Percentiles rank a stretch among this genome's conserved stretches.
These are phyloP conservation scores for Gryllus longicercus DNA, from an alignment of 2,888 invertebrate species.

Conservation along the genomic window DNA sequence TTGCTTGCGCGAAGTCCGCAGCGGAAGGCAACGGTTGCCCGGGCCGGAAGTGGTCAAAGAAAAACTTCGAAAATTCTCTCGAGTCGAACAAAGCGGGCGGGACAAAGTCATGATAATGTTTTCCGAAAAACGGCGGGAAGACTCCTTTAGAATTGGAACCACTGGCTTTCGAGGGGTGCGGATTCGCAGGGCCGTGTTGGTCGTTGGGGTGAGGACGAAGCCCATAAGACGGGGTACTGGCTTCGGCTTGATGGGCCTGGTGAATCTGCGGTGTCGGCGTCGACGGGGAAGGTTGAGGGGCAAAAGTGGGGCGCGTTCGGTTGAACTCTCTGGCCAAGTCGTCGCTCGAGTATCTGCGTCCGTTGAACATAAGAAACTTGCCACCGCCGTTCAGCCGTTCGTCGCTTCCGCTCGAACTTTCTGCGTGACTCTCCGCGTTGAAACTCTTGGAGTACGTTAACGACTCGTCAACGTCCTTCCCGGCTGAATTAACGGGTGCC, in stretches of 20 bases:
- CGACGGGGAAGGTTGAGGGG: background rate
- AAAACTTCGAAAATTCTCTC: background rate
- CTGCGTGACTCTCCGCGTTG: background rate
- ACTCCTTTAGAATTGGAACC: background rate
- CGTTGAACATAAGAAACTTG: background rate
- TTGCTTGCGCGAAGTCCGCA: background rate
- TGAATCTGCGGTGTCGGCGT: background rate
- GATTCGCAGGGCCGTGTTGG: background rate
- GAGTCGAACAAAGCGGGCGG: background rate
- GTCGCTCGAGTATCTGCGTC: background rate
- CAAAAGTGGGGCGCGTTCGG: background rate
- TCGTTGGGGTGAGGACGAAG: background rate
- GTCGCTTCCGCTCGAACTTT: background rate
- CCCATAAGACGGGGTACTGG: background rate
- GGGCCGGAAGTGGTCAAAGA: background rate
- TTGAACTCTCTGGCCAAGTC: background rate
- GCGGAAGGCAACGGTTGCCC: background rate
- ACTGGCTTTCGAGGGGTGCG: background rate
- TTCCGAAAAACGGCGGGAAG: background rate
- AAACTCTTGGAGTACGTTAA: background rate
- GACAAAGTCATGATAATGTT: background rate
- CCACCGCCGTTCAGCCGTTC: background rate
- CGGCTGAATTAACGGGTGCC: background rate
- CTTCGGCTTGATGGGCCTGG: background rate
- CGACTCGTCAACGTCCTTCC: background rate